A percentile compares a stretch with the other conserved stretches of the same genome.
Conservation (phyloP, 2,888 invertebrate genomes). For the Drosophila mimica region DNA sequence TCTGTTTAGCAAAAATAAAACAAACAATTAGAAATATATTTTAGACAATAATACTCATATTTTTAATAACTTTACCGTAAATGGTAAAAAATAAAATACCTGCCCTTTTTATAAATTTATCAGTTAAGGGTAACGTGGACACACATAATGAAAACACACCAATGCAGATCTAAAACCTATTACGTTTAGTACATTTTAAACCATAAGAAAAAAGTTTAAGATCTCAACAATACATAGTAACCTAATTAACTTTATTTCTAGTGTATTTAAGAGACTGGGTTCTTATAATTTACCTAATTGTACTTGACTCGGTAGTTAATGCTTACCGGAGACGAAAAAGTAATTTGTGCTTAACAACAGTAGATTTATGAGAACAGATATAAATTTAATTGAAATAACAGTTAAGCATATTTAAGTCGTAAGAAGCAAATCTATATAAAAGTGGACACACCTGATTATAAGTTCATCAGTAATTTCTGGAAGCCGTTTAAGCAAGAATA, state of each 20-base stretch:
- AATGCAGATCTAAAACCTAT: background rate
- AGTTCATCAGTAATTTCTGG: slow-evolving; percentile 41
- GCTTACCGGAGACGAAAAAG: slow-evolving; percentile 42
- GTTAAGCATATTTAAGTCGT: slow-evolving; percentile 26
- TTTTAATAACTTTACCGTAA: too few species aligned
- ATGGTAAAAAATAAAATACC: background rate
- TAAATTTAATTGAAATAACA: slow-evolving; percentile 37
- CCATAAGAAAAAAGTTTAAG: too few species aligned
- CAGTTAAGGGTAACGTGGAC: too few species aligned
- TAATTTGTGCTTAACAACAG: slow-evolving; percentile 47
- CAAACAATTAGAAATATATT: background rate
- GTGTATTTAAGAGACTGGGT: slow-evolving; percentile 4
- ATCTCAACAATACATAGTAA: background rate
- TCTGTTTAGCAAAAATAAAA: background rate
- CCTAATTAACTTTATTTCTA: background rate
- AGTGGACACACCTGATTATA: slow-evolving; percentile 23
- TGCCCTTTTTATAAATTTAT: background rate
- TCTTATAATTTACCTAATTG: background rate
- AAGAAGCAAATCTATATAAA: slow-evolving; percentile 50
- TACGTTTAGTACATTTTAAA: background rate
- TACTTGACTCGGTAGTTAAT: slow-evolving; percentile 34
- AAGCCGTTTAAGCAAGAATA: slow-evolving; percentile 14
- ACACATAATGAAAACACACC: background rate
- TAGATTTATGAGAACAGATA: slow-evolving; percentile 14
- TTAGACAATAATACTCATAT: background rate